Evolutionary conservation across 2,888 invertebrate species (phyloP), one percentile per base, ranked within the genome.

Genomic region (Cantharis rustica): DNA sequence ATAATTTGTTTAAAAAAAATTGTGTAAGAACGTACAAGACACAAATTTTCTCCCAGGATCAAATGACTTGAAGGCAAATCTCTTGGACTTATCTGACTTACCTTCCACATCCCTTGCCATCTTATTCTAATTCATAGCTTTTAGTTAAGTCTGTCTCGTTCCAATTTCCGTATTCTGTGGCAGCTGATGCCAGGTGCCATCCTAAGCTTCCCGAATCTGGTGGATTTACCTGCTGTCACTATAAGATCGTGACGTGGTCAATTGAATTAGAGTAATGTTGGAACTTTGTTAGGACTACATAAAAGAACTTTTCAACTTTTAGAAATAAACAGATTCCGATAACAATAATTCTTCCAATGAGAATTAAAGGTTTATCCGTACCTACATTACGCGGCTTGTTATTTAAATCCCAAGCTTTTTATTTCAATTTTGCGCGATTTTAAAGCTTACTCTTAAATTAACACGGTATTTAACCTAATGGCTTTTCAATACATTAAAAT

Each of bases 31-130:
- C 79, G 77, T 76, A 73, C 71, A 76, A 78, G 76, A 82, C 86
- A 86, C 86, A 86, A 86, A 87, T 87, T 87, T 87, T 86, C 86
- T 85, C 85, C 84, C 82, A 85, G 87, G 87, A 87, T 87, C 86
- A 87, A 87, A 86, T 86, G 86, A 87, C 85, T 87, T 82, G 85
- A 83, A 85, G 84, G 85, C 85, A 87, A 87, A 87, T 85, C 87
- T 83, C 82, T 82, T 69, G 81, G 86, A 84, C 86, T 86, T 87
- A 86, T 84, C 82, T 83, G 86, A 82, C 85, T 86, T 86, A 86
- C 85, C 81, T 84, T 83, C 83, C 82, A 82, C 84, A 82, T 83
- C 83, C 77, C 80, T 80, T 78, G 81, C 79, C 81, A 80, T 82
- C 81, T 83, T 83, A 82, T 80, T 82, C 80, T 75, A 82, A 80